Percentiles rank a stretch among this genome's conserved stretches.
Conservation (phyloP, 1,140 invertebrate genomes). For the Drosophila triauraria region DNA sequence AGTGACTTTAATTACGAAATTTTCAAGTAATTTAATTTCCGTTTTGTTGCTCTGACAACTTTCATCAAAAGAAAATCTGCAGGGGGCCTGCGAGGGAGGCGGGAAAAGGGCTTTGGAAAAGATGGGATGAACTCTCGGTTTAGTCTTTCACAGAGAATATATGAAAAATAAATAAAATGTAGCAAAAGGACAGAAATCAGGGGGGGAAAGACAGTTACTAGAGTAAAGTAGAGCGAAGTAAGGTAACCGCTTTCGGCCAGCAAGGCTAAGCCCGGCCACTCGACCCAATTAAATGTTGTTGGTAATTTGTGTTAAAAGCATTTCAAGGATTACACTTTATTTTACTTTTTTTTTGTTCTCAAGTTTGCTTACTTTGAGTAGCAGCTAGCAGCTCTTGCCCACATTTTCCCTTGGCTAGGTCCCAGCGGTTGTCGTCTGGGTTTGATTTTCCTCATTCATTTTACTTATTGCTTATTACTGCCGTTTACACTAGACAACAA, state of each 20-base stretch:
- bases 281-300: constrained; percentile 58
- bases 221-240: background rate
- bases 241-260: constrained; percentile 22
- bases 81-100: background rate
- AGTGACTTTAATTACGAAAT: constrained; percentile 52
- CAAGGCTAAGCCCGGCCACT: constrained; percentile 19
- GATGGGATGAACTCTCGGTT: constrained; percentile 5
- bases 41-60: constrained; percentile 56
- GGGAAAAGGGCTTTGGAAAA: background rate
- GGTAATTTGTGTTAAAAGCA: constrained; percentile 68
- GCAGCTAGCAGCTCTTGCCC: constrained; percentile 1
- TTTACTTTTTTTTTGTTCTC: constrained; percentile 11
- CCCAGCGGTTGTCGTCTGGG: constrained; percentile 16
- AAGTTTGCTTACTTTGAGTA: constrained; percentile 17
- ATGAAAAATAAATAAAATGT: constrained; percentile 3
- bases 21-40: constrained; percentile 54
- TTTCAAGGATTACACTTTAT: constrained; percentile 61
- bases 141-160: constrained; percentile 17
- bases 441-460: constrained; percentile 36
- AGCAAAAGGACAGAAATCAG: background rate
- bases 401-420: constrained; percentile 12
- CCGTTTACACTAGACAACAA: constrained; percentile 15
- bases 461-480: constrained; percentile 34
- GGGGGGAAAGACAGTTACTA: background rate
- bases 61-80: constrained; percentile 38